A percentile compares a stretch with the other conserved stretches of the same genome.
Evolutionary conservation across 2,797 vertebrate genomes (phyloP).

Genomic region (Rhyacichthys aspro): DNA sequence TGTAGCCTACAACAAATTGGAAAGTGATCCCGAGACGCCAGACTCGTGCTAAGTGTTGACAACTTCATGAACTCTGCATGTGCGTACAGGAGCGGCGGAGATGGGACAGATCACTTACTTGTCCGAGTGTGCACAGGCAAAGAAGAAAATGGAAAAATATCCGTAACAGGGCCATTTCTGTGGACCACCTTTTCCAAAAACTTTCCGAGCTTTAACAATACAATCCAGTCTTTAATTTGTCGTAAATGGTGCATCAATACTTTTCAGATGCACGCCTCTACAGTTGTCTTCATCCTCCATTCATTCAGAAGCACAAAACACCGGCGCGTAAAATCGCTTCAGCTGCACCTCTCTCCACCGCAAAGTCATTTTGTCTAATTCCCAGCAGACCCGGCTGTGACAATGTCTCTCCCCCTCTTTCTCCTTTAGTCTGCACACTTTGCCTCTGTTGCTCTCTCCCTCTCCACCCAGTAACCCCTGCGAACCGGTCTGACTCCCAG

Average conservation of each 20-base stretch:
- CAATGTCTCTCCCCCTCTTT: conserved; percentile 11
- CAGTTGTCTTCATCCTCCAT: conserved; percentile 40
- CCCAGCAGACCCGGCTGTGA: conserved; percentile 21
- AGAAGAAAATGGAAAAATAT: conserved; percentile 53
- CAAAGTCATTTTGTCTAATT: conserved; percentile 47
- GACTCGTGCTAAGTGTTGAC: conserved; percentile 25
- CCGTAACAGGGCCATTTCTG: conserved; percentile 61
- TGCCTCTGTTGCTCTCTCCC: conserved; percentile 39
- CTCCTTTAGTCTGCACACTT: conserved; percentile 18
- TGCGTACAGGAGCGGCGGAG: conserved; percentile 16
- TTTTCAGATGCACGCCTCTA: conserved; percentile 30
- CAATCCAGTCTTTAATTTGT: conserved; percentile 15
- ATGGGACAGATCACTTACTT: conserved; percentile 66
- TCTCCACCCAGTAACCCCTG: conserved; percentile 61
- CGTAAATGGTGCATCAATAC: conserved; percentile 57
- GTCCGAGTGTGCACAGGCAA: conserved; percentile 48
- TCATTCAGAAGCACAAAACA: conserved; percentile 46
- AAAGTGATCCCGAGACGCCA: not conserved
- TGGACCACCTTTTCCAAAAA: conserved; percentile 37
- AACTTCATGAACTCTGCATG: conserved; percentile 35
- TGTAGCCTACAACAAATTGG: conserved; percentile 10
- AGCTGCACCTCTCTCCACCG: conserved; percentile 43
- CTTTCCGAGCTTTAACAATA: not conserved
- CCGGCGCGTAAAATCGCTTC: conserved; percentile 36
- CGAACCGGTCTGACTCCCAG: conserved; percentile 69